Base-by-base conservation (phyloP, 2,113 vertebrate species). In the Xiphophorus maculatus region DNA sequence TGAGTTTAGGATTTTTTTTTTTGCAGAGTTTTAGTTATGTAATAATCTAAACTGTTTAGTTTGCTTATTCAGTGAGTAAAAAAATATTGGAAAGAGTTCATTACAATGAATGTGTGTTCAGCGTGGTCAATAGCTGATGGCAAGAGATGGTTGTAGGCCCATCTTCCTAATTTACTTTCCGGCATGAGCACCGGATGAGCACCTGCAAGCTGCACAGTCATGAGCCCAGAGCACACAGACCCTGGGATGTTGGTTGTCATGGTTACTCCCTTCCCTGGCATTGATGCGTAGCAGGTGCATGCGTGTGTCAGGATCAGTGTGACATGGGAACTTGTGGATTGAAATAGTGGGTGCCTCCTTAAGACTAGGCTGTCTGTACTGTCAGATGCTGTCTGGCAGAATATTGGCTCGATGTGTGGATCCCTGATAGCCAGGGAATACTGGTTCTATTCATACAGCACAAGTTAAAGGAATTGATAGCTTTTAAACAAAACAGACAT, bases 161-260 rank as follows among this genome's bases (percentile, higher is more conserved):
- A 85, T 92, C 89, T 92, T 84, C 91, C 91, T 92, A 91, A 93
- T 91, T 92, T 90, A 93, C 91, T 91, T 90, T 92, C 90, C 93
- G 91, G 91, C 91, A 89, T 89, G 81, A 37, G 73, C 88, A 88
- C 91, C 92, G 90, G 92, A 93, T 93, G 91, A 91, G 90, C 92
- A 93, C 90, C 91, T 93, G 92, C 91, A 87, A 93, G 91, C 91
- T 89, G 92, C 92, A 89, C 90, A 92, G 89, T 93, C 90, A 90
- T 89, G 84, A 90, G 88, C 85, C 85, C 87, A 76, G 84, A 91
- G 86, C 82, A 81, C 89, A 89, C 88, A 91, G 90, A 82, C 86
- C 84, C 87, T 90, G 87, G 90, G 89, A 92, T 90, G 86, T 88
- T 83, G 90, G 92, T 94, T 92, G 90, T 85, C 93, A 93, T 93